A percentile compares a stretch with the other conserved stretches of the same genome.
These are phyloP conservation scores for Allolobophora icterica DNA, from an alignment of 2,888 invertebrate species.

Conservation along the genomic window DNA sequence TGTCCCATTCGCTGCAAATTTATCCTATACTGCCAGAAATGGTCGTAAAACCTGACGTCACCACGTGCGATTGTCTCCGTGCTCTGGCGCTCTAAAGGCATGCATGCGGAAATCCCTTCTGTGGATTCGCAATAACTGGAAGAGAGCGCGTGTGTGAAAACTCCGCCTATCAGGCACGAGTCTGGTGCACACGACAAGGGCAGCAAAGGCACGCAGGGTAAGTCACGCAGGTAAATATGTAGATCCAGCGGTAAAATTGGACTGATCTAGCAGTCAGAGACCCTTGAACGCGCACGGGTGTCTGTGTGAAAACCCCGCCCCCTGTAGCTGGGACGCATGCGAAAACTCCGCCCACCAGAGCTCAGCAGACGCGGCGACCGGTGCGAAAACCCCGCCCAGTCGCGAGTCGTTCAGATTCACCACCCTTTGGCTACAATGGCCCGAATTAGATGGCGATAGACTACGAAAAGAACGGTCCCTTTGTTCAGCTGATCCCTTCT, in stretches of 20 bases:
- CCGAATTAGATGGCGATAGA: neutral
- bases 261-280: neutral
- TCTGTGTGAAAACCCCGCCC: conserved; percentile 18
- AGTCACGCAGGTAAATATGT: neutral
- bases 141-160: neutral
- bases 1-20: no score
- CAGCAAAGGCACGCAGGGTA: neutral
- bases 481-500: neutral
- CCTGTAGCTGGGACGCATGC: neutral
- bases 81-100: neutral
- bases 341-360: conserved; percentile 11
- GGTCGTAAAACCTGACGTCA: neutral
- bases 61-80: neutral
- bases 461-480: conserved; percentile 17
- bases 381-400: conserved; percentile 29
- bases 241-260: neutral
- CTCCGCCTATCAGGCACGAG: neutral
- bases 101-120: conserved; percentile 7
- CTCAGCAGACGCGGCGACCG: neutral
- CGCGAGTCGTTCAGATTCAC: neutral
- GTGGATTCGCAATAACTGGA: neutral
- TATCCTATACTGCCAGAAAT: no score
- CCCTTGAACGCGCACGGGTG: neutral
- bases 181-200: neutral
- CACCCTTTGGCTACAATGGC: neutral